These are phyloP conservation scores for Dryas iulia DNA, from an alignment of 1,140 invertebrate species.

Conservation along the genomic window DNA sequence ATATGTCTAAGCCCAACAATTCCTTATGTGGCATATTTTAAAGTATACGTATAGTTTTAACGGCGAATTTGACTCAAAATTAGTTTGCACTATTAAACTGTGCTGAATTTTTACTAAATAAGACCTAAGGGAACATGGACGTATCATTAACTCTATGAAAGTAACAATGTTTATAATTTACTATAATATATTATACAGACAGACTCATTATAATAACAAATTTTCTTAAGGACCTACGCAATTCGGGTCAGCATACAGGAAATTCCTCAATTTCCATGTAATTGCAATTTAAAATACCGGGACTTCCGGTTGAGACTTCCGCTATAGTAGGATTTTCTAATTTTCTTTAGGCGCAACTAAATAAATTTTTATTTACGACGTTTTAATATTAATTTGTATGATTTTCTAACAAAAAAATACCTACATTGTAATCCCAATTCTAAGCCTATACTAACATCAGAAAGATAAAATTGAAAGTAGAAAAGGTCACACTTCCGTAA, in stretches of 20 bases:
- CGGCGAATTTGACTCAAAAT: too few relatives aligned
- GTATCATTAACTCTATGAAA: too few relatives aligned
- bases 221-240: conserved; percentile 14
- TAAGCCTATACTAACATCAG: neutral
- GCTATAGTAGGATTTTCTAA: conserved; percentile 1
- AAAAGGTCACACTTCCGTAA: conserved; percentile 37
- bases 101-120: too few relatives aligned
- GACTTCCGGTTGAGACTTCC: conserved; percentile 55
- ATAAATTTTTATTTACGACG: neutral
- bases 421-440: neutral
- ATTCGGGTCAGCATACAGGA: conserved; percentile 60
- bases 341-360: neutral
- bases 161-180: neutral
- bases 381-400: neutral
- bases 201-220: neutral
- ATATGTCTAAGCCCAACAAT: too few relatives aligned
- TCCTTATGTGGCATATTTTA: too few relatives aligned
- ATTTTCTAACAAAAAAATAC: too few relatives aligned
- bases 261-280: conserved; percentile 59
- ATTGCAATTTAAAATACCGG: conserved; percentile 58
- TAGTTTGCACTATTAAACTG: too few relatives aligned
- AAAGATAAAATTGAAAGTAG: neutral
- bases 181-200: neutral
- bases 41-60: too few relatives aligned
- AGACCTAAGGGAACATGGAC: too few relatives aligned